phyloP scores from a whole-genome alignment of 2,113 vertebrate genomes.

The Onychorhynchus coronatus region DNA sequence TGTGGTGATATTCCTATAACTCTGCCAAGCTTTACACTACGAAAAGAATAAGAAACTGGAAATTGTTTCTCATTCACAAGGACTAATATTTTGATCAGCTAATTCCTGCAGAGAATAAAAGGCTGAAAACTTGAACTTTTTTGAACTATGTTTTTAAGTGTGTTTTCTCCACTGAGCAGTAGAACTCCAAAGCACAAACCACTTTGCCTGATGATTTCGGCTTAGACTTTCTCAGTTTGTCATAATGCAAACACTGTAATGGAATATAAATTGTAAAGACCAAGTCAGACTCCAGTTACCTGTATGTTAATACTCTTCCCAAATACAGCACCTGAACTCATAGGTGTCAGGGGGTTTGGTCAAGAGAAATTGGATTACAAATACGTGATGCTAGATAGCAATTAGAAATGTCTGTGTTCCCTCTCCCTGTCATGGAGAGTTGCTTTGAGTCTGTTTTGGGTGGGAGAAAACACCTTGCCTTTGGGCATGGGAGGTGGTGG shows the following conservation, averaged over 20 bases:
- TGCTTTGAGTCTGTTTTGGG: background rate
- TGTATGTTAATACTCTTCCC: background rate
- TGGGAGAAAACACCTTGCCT: background rate
- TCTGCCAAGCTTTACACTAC: background rate
- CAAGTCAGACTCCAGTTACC: background rate
- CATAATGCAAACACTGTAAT: background rate
- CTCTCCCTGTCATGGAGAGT: background rate
- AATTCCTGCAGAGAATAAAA: background rate
- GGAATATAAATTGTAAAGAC: background rate
- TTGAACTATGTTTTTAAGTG: background rate
- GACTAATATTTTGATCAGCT: slow-evolving; percentile 39
- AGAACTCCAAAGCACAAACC: background rate
- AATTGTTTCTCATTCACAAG: slow-evolving; percentile 20
- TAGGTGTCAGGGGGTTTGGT: background rate
- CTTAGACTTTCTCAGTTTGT: background rate
- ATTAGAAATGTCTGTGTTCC: background rate
- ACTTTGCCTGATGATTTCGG: background rate
- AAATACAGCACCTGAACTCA: background rate
- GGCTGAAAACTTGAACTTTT: background rate
- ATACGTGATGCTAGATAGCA: background rate
- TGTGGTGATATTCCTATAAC: background rate
- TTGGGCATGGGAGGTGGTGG: background rate
- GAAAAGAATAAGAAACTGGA: background rate
- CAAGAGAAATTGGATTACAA: background rate
- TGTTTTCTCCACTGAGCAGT: background rate